phyloP scores from a whole-genome alignment of 2,797 vertebrate species.

The Scyliorhinus canicula region DNA sequence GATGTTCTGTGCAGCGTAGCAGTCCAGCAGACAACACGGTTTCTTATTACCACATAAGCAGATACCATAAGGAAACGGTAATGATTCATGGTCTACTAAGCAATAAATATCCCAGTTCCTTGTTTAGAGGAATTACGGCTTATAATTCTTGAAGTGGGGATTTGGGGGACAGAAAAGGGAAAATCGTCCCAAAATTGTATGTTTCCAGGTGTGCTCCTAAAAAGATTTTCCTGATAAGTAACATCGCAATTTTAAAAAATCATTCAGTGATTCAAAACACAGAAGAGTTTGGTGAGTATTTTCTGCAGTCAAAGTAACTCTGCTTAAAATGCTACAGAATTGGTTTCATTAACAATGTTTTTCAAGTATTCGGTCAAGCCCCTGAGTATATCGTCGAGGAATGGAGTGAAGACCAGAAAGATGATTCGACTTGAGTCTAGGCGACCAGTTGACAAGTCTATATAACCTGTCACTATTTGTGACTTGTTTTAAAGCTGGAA shows the following conservation, averaged over 20 bases:
- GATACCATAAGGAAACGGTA: neutral
- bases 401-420: neutral
- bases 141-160: neutral
- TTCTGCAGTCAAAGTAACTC: conserved; percentile 2
- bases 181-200: conserved; percentile 4
- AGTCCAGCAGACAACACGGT: neutral
- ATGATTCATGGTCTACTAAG: neutral
- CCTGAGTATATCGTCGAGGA: neutral
- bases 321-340: neutral
- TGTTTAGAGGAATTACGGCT: neutral
- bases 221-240: neutral
- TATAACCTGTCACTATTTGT: neutral
- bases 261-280: neutral
- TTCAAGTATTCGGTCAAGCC: neutral
- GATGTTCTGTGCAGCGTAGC: neutral
- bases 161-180: neutral
- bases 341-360: neutral
- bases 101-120: neutral
- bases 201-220: neutral
- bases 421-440: neutral
- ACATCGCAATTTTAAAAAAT: neutral
- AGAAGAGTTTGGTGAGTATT: neutral
- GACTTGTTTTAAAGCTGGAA: neutral
- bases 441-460: neutral
- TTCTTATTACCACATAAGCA: neutral